Percentiles rank a stretch among this genome's conserved stretches.
Evolutionary conservation across 2,113 vertebrate species (phyloP).

Genomic region (Oreochromis spilurus): DNA sequence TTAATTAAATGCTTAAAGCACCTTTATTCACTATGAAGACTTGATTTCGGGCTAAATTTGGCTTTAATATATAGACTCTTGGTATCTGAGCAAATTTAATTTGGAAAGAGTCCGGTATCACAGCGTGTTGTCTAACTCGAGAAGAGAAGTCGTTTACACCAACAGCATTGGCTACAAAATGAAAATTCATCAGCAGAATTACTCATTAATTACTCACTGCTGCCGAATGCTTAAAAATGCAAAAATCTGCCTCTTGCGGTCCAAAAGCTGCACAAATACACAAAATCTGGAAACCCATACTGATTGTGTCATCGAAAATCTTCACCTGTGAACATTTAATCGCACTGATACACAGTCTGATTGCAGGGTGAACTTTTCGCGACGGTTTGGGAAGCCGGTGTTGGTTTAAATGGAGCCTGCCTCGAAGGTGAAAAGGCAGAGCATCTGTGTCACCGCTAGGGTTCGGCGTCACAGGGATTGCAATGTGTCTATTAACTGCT

Average conservation of each 20-base stretch:
- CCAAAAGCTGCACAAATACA: neutral
- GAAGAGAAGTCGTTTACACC: neutral
- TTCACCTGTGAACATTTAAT: neutral
- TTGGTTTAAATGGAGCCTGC: neutral
- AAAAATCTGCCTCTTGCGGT: neutral
- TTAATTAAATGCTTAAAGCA: neutral
- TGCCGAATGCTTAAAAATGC: neutral
- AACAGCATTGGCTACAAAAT: neutral
- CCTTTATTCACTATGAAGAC: neutral
- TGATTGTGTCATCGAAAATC: neutral
- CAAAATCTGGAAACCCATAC: neutral
- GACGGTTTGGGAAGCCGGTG: neutral
- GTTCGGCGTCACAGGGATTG: slow-evolving; percentile 5
- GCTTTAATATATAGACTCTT: neutral
- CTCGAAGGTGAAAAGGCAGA: neutral
- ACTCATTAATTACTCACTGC: neutral
- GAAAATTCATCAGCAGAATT: neutral
- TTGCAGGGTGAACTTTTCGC: neutral
- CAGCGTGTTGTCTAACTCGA: neutral
- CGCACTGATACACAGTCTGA: neutral
- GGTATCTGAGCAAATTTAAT: neutral
- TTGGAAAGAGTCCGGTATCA: neutral
- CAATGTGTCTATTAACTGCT: slow-evolving; percentile 20
- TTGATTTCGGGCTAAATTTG: neutral
- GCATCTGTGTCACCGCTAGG: slow-evolving; percentile 22